Evolutionary conservation across 2,113 vertebrate species (phyloP), one percentile per base, ranked within the genome.

Genomic region (Ictalurus punctatus): DNA sequence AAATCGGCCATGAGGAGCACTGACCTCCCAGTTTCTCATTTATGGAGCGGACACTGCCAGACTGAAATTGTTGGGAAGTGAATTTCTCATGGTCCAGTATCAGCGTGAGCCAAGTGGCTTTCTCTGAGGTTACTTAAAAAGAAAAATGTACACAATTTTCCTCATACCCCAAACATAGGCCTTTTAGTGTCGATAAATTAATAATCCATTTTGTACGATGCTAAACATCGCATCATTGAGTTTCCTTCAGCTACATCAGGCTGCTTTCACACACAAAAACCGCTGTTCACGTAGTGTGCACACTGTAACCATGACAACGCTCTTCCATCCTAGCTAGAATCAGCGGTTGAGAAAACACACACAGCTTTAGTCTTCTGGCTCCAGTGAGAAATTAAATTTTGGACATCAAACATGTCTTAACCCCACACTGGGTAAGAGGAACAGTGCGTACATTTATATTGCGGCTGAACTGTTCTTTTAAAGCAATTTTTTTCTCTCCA

Each of bases 101-200:
- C 67, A 30, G 23, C 9, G 13, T 37, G 17, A 83, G 80, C 17
- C 65, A 61, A 30, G 14, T 13, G 10, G 37, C 69, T 74, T 61
- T 19, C 25, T 73, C 44, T 27, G 52, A 2, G 34, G 58, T 59
- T 44, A 56, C 25, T 56, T 71, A 54, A 71, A 71, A 71, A 78
- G 59, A 59, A 61, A 63, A 61, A 84, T 69, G 25, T 84, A 48
- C 63, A 52, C 63, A 17, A 84, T 84, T 69, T 84, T 83, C 81
- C 40, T 84, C 61, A 69, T 69, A 84, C 13, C 40, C 7, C 63
- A 67, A 83, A 84, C 10, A 44, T 3, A 65, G 37, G 65, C 59
- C 25, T 52, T 69, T 69, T 40, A 14, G 63, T 21, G 44, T 54
- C 40, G 8, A 63, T 63, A 30, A 30, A 69, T n/a, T n/a, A 69